These are phyloP conservation scores for Holothuria glaberrima DNA, from an alignment of 35 echinoderm and acorn worm genomes.

Conservation along the genomic window DNA sequence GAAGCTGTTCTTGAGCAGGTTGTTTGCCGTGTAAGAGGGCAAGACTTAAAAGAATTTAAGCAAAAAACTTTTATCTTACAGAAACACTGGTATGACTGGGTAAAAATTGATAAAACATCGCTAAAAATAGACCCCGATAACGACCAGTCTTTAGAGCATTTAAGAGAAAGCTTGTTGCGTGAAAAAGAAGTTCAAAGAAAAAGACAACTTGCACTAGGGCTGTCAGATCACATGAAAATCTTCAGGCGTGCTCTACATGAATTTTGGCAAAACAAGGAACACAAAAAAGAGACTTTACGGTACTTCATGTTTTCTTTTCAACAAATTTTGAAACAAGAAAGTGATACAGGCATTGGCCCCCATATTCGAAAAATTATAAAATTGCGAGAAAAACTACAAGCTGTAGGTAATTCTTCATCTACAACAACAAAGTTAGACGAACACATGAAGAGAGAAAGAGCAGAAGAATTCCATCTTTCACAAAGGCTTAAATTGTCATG, in stretches of 20 bases:
- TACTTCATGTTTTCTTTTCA: no score
- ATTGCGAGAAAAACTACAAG: no score
- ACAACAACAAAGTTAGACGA: no score
- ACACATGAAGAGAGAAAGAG: no score
- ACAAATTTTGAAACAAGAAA: no score
- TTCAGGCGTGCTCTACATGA: background rate
- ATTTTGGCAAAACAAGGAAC: no score
- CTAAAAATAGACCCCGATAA: background rate
- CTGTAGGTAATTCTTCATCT: no score
- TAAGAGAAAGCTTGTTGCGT: background rate
- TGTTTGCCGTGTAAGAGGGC: background rate
- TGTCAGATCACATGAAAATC: constrained; percentile 19
- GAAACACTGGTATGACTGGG: constrained; percentile 11
- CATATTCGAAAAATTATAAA: no score
- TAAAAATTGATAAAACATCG: constrained; percentile 1
- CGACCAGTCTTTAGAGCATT: constrained; percentile 10
- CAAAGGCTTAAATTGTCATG: background rate
- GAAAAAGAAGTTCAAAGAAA: background rate
- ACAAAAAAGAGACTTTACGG: no score
- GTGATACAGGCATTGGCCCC: no score
- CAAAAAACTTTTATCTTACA: background rate
- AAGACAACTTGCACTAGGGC: background rate
- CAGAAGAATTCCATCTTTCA: no score
- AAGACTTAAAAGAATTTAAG: constrained; percentile 27
- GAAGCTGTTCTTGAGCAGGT: background rate